Percentiles rank a stretch among this genome's conserved stretches.
These are phyloP conservation scores for Nymphicus hollandicus DNA, from an alignment of 2,113 vertebrate species.

Conservation along the genomic window DNA sequence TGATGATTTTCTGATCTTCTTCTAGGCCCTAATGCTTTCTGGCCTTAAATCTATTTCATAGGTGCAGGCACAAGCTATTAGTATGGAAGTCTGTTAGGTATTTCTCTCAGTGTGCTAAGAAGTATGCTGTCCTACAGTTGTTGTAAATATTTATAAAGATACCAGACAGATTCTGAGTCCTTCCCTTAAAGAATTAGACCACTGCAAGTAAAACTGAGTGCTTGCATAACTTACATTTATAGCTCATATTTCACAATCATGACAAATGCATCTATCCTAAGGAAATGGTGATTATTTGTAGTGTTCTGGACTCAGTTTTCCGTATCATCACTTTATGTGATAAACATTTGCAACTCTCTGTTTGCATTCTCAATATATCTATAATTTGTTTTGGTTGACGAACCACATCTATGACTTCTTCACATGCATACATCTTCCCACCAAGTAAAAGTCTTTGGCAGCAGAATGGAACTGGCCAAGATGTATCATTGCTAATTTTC, in stretches of 20 bases:
- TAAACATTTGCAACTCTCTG: not conserved
- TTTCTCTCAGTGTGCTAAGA: not conserved
- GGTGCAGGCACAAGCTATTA: not conserved
- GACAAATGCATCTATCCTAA: not conserved
- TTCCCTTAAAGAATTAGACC: not conserved
- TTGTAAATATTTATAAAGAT: not conserved
- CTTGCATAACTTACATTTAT: not conserved
- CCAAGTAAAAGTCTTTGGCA: not conserved
- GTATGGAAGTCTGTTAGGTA: not conserved
- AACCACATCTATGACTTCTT: not conserved
- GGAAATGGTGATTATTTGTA: not conserved
- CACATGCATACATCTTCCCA: accelerated
- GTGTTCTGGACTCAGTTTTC: not conserved
- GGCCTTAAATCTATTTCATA: not conserved
- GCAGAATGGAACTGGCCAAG: not conserved
- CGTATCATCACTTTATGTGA: not conserved
- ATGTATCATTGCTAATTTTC: not conserved
- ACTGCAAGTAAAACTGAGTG: not conserved
- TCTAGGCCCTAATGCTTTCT: not conserved
- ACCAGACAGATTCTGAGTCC: not conserved
- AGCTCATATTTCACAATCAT: not conserved
- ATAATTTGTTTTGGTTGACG: not conserved
- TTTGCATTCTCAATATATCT: not conserved
- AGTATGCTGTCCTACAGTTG: not conserved
- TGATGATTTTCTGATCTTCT: not conserved